Percentiles rank a stretch among this genome's conserved stretches.
phyloP scores from a whole-genome alignment of 2,888 invertebrate genomes.

The Sarcophaga carnaria region DNA sequence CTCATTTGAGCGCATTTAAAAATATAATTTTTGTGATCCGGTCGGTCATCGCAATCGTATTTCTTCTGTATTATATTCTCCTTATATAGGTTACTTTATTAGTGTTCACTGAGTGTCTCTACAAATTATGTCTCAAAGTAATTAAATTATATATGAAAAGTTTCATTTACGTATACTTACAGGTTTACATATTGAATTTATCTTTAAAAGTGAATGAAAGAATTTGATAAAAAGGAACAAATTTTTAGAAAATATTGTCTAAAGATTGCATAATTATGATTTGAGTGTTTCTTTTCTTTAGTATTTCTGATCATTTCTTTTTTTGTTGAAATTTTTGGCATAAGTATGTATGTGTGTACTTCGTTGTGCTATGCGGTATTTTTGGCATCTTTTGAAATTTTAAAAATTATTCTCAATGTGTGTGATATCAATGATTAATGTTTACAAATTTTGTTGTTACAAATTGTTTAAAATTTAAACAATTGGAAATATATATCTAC shows the following conservation, averaged over 20 bases:
- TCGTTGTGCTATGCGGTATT: constrained; percentile 46
- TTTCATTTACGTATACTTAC: not conserved
- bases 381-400: constrained; percentile 55
- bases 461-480: constrained; percentile 26
- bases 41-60: not conserved
- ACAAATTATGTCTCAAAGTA: not conserved
- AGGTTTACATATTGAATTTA: not conserved
- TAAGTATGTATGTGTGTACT: constrained; percentile 41
- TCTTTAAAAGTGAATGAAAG: not conserved
- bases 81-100: not conserved
- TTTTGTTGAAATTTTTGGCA: constrained; percentile 44
- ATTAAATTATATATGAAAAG: constrained; percentile 2
- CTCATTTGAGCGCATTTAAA: constrained; percentile 66
- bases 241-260: constrained; percentile 39
- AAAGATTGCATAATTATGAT: constrained; percentile 67
- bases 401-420: constrained; percentile 31
- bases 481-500: not conserved
- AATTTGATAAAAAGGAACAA: not conserved
- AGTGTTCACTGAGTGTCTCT: not conserved
- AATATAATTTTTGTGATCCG: constrained; percentile 46
- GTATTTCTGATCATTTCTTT: constrained; percentile 13
- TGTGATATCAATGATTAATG: constrained; percentile 49
- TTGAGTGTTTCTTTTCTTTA: constrained; percentile 51
- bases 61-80: constrained; percentile 7
- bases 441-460: not conserved